phyloP scores from a whole-genome alignment of 2,888 invertebrate species.

The Machimus atricapillus region DNA sequence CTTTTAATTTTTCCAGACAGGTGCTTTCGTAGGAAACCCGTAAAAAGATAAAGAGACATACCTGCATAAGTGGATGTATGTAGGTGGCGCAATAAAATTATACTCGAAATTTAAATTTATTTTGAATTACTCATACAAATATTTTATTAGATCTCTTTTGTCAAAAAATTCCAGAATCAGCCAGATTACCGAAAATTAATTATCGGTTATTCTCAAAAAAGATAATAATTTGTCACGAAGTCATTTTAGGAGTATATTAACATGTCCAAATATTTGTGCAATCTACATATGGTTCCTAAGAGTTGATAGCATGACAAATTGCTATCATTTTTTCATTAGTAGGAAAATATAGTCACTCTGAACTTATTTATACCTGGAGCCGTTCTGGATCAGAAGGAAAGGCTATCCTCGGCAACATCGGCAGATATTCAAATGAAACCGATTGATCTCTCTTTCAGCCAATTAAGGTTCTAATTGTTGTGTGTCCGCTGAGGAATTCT shows the following conservation, averaged over 20 bases:
- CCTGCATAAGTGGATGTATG: background rate
- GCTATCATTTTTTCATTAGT: background rate
- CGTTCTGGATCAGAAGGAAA: background rate
- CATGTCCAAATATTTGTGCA: background rate
- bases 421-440: background rate
- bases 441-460: conserved; percentile 13
- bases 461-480: conserved; percentile 21
- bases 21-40: background rate
- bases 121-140: background rate
- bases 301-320: background rate
- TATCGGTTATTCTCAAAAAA: background rate
- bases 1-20: background rate
- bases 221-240: background rate
- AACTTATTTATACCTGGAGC: background rate
- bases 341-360: background rate
- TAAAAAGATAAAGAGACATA: background rate
- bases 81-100: background rate
- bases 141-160: background rate
- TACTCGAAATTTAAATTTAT: background rate
- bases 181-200: background rate
- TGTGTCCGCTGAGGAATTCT: background rate
- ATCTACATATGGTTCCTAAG: background rate
- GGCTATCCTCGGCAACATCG: background rate
- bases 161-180: background rate
- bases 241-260: background rate